Evolutionary conservation across 1,140 invertebrate species (phyloP).

Genomic region (Kradibia gibbosae): DNA sequence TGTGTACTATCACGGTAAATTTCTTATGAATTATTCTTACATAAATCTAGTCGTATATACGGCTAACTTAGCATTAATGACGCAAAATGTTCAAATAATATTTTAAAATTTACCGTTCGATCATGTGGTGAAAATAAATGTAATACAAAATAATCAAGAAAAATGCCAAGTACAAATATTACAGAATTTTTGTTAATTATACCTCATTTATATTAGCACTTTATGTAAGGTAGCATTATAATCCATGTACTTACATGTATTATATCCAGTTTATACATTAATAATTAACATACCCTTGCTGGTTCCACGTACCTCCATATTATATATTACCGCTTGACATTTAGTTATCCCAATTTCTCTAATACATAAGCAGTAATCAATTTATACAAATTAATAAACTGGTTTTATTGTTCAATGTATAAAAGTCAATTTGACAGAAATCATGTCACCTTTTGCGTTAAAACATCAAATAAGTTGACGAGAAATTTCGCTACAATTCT

Average conservation of each 20-base stretch:
- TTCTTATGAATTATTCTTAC: background rate
- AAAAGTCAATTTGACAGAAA: background rate
- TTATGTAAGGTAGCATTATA: background rate
- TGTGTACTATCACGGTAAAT: background rate
- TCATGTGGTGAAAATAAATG: too few species aligned
- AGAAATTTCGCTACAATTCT: background rate
- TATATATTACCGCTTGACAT: background rate
- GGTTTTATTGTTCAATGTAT: background rate
- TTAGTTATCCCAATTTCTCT: background rate
- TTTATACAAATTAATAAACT: background rate
- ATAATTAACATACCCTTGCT: background rate
- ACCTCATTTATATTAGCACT: background rate
- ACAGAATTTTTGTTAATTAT: background rate
- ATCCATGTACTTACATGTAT: background rate
- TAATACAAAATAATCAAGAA: background rate
- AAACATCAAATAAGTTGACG: background rate
- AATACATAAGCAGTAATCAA: background rate
- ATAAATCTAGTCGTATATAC: background rate
- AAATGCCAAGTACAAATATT: background rate
- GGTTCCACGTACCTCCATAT: background rate
- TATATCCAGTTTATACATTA: background rate
- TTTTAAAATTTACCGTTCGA: background rate
- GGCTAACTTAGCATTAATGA: background rate
- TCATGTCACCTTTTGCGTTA: background rate
- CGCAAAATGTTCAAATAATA: background rate